Evolutionary conservation across 1,140 invertebrate genomes (phyloP).

Genomic region (Drosophila murphyi): DNA sequence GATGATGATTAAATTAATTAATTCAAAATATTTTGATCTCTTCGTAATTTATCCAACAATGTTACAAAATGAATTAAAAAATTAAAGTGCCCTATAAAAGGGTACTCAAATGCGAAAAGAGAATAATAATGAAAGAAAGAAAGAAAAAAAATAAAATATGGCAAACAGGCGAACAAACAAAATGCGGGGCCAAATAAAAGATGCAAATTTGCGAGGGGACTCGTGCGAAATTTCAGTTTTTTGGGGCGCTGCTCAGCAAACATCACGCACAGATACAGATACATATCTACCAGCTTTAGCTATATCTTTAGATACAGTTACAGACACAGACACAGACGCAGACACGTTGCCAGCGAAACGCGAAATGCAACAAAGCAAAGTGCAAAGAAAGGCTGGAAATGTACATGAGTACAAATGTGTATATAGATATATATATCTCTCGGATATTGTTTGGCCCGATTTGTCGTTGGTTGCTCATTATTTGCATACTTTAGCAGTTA

Average conservation of each 20-base stretch:
- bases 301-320: not conserved
- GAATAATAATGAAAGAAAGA: conserved; percentile 41
- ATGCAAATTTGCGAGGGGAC: conserved; percentile 64
- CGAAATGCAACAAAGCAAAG: conserved; percentile 52
- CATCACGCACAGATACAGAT: conserved; percentile 21
- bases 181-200: conserved; percentile 60
- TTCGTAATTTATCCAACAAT: too few relatives aligned
- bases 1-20: too few relatives aligned
- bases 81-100: not conserved
- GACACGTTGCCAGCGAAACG: conserved; percentile 16
- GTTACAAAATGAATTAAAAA: not conserved
- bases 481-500: not conserved
- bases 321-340: conserved; percentile 2
- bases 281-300: not conserved
- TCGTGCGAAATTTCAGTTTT: conserved; percentile 55
- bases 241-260: conserved; percentile 40
- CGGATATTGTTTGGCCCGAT: not conserved
- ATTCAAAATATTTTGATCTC: too few relatives aligned
- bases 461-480: not conserved
- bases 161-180: conserved; percentile 62
- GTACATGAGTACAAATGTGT: not conserved
- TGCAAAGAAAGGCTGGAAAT: conserved; percentile 70
- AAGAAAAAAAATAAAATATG: conserved; percentile 13
- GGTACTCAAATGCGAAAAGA: conserved; percentile 40
- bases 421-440: not conserved